phyloP scores from a whole-genome alignment of 2,888 invertebrate genomes.

The Lasiommata megera region DNA sequence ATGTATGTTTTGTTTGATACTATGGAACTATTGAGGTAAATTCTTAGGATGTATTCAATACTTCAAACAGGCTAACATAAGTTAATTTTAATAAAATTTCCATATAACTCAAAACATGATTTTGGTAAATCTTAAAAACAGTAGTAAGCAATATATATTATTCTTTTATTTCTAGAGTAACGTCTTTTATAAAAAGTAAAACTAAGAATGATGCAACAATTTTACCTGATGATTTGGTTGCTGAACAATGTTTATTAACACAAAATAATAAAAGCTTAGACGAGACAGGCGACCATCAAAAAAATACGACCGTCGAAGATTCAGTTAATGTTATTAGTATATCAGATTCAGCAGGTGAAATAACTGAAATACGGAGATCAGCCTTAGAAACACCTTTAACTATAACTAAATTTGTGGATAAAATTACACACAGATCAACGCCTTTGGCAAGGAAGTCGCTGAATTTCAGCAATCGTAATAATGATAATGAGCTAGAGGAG shows the following conservation, averaged over 20 bases:
- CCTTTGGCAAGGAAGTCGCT: conserved; percentile 68
- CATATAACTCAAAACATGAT: too few species aligned
- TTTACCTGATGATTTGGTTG: conserved; percentile 32
- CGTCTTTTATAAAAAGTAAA: conserved; percentile 49
- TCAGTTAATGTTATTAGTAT: conserved; percentile 48
- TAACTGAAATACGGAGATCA: conserved; percentile 35
- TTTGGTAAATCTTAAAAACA: too few species aligned
- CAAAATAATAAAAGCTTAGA: conserved; percentile 16
- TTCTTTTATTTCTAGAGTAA: conserved; percentile 42
- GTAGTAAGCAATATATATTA: too few species aligned
- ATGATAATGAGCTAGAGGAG: conserved; percentile 48
- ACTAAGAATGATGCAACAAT: conserved; percentile 37
- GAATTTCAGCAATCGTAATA: conserved; percentile 50
- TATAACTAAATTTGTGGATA: conserved; percentile 61
- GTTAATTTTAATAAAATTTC: too few species aligned
- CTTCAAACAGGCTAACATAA: too few species aligned
- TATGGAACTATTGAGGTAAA: too few species aligned
- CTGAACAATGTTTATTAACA: conserved; percentile 27
- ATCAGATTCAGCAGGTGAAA: conserved; percentile 46
- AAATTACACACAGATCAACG: conserved; percentile 66
- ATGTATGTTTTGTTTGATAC: too few species aligned
- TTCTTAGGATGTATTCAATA: too few species aligned
- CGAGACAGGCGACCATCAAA: not conserved
- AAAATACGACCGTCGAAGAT: conserved; percentile 22
- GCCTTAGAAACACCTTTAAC: conserved; percentile 58